A percentile compares a stretch with the other conserved stretches of the same genome.
phyloP scores from a whole-genome alignment of 2,888 invertebrate species.

The Cryptophagus acutangulus region DNA sequence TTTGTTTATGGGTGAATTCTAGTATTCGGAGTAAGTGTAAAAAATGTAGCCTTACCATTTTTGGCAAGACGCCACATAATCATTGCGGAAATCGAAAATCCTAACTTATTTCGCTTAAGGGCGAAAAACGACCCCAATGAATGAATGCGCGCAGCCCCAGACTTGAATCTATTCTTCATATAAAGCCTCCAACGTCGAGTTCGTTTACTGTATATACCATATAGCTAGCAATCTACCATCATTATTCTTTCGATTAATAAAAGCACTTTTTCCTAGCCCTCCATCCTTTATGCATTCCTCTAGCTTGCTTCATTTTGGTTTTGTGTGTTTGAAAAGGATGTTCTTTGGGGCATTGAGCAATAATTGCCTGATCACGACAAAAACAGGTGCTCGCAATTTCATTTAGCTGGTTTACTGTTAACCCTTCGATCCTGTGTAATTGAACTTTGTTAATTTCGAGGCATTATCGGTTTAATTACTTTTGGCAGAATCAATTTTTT shows the following conservation, averaged over 20 bases:
- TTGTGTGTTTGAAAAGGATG: conserved; percentile 7
- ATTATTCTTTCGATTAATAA: conserved; percentile 31
- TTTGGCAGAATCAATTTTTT: too few relatives aligned
- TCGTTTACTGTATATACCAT: conserved; percentile 22
- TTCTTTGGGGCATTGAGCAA: conserved; percentile 8
- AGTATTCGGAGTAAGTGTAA: too few relatives aligned
- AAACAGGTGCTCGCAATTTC: conserved; percentile 3
- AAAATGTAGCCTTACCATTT: conserved; percentile 11
- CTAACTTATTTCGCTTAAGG: conserved; percentile 38
- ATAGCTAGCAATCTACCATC: conserved; percentile 19
- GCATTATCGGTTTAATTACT: too few relatives aligned
- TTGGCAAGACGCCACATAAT: conserved; percentile 42
- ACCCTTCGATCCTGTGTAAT: not conserved
- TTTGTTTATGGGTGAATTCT: too few relatives aligned
- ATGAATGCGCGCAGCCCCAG: conserved; percentile 33
- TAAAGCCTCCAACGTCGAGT: conserved; percentile 22
- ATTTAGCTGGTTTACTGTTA: not conserved
- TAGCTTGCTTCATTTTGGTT: conserved; percentile 8
- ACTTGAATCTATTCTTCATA: conserved; percentile 31
- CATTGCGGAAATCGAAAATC: conserved; percentile 44
- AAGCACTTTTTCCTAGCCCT: conserved; percentile 12
- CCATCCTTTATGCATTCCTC: conserved; percentile 7
- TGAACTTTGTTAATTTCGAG: not conserved
- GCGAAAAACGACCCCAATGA: conserved; percentile 36
- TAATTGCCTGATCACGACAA: conserved; percentile 11